phyloP scores from a whole-genome alignment of 2,113 vertebrate genomes.

The Zosterops japonicus region DNA sequence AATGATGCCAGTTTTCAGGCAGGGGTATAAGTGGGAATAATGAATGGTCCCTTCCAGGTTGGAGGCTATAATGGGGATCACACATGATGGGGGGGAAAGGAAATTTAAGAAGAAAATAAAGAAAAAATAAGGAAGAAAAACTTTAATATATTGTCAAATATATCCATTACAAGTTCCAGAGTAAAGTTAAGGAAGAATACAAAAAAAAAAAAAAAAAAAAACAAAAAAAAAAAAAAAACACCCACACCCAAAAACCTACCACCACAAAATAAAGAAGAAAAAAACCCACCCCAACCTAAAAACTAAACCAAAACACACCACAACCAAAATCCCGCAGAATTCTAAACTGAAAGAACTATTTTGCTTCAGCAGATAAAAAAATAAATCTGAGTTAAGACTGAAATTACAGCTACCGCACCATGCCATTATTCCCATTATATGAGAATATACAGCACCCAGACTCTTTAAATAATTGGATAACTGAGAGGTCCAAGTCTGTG shows the following conservation, averaged over 20 bases:
- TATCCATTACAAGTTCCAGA: neutral
- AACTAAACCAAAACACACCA: no score
- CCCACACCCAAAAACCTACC: no score
- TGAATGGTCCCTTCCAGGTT: neutral
- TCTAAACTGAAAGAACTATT: neutral
- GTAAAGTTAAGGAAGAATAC: neutral
- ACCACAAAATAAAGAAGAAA: no score
- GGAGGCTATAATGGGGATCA: neutral
- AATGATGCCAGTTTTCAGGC: neutral
- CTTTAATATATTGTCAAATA: neutral
- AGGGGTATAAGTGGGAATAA: neutral
- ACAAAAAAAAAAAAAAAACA: no score
- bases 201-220: neutral
- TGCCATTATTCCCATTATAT: neutral
- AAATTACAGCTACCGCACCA: neutral
- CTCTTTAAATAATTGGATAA: neutral
- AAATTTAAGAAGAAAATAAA: neutral
- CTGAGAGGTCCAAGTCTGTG: neutral
- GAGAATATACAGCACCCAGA: neutral
- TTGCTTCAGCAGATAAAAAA: neutral
- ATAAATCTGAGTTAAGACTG: neutral
- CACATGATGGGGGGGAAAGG: fast-evolving
- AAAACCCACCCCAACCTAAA: no score
- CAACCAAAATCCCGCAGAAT: neutral
- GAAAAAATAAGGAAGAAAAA: neutral